Percentiles rank a stretch among this genome's conserved stretches.
Conservation (phyloP, 2,888 invertebrate genomes). For the Conus canariensis region DNA sequence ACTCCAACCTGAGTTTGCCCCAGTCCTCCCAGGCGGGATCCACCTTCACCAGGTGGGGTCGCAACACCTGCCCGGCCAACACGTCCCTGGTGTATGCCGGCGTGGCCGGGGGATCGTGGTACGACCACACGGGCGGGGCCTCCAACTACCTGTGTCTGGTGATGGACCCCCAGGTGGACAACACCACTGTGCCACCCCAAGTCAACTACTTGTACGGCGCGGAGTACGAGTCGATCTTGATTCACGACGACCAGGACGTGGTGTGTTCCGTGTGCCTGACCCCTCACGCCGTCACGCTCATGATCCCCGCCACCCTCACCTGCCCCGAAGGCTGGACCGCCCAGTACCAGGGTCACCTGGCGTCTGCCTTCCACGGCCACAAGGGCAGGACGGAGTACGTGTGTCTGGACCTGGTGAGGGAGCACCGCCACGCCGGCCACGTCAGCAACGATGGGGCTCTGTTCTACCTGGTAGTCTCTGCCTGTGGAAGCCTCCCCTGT, state of each 20-base stretch:
- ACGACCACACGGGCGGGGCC: background rate
- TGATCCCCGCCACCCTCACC: constrained; percentile 34
- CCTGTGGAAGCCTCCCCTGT: constrained; percentile 13
- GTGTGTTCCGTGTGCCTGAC: constrained; percentile 33
- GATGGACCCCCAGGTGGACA: background rate
- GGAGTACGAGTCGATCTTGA: constrained; percentile 5
- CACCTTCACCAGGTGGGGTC: too few species aligned
- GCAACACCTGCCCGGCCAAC: too few species aligned
- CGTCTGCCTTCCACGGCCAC: background rate
- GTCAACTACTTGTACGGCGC: background rate
- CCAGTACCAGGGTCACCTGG: constrained; percentile 30
- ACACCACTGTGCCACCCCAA: background rate
- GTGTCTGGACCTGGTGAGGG: constrained; percentile 13
- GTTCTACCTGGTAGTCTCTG: background rate
- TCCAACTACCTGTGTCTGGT: constrained; percentile 27
- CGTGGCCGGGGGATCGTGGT: background rate
- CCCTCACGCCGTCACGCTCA: constrained; percentile 34
- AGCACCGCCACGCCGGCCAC: background rate
- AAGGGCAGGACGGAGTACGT: constrained; percentile 2
- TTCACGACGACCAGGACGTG: constrained; percentile 27
- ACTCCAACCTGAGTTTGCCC: too few species aligned
- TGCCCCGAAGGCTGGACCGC: constrained; percentile 27
- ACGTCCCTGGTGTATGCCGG: background rate
- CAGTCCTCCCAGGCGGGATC: too few species aligned
- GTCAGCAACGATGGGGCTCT: background rate